Base-by-base conservation (phyloP, 1,140 invertebrate species). In the Danaus plexippus region DNA sequence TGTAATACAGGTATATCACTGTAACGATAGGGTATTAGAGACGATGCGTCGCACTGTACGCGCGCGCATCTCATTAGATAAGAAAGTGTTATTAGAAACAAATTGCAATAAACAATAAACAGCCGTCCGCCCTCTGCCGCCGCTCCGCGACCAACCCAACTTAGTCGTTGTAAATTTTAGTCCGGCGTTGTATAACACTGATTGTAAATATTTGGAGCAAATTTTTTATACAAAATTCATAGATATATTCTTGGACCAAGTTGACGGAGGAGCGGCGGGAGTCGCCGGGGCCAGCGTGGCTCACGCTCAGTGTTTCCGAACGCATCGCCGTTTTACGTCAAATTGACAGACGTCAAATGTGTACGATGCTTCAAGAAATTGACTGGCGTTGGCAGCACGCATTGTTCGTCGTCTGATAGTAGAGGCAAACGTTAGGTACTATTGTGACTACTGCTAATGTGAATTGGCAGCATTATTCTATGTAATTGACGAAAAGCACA, bases 171-270 rank as follows among this genome's bases (percentile, higher is more conserved):
- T 83, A 76, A 77, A 83, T 64, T 71, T 77, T 75, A 80, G 76
- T 81, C 82, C 75, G 77, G 79, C 69, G 53, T 76, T 80, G 74
- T 80, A 78, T 75, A 69, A 72, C 71, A 77, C 66, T 66, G 67
- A 61, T 77, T 85, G 80, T 84, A 85, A 84, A 85, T 85, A 85
- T 85, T 73, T 80, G 73, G 80, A 80, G 76, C 67, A 80, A 81
- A 84, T 80, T 82, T 84, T 83, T 85, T 84, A 84, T 83, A 85
- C 77, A 82, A 78, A 66, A 80, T 80, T 78, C 69, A 71, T 78
- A 77, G 71, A 77, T 75, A 74, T 74, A 77, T 77, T 74, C 71
- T 75, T 72, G 77, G 78, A 77, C 73, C 67, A 78, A 76, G 75
- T 71, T 62, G 69, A 59, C 61, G 52, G 71, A 45, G 69, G 67